Base-by-base conservation (phyloP, 2,113 vertebrate genomes). In the Sphaerodactylus townsendi region DNA sequence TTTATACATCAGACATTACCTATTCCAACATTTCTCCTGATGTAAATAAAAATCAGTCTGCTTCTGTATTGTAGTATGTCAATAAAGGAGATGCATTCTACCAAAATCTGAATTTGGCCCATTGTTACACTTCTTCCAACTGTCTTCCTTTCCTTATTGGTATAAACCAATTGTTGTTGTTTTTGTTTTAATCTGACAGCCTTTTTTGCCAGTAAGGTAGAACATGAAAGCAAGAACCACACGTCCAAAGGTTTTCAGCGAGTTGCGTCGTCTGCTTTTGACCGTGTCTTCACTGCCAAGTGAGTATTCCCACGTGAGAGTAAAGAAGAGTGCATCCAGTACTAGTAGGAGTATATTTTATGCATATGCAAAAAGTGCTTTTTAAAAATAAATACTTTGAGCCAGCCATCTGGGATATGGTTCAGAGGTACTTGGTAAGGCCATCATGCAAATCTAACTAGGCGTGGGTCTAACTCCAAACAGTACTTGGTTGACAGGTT, bases 141-240 rank as follows among this genome's bases (percentile, higher is more conserved):
- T 23, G 1, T 37, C 53, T 37, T 46, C 4, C 1, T n/a, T 11
- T 30, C 8, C 25, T 59, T 72, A 73, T 79, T 88, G 66, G 78
- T 64, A 62, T 19, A 2, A 2, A 85, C 78, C 13, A 66, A 89
- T 73, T 44, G 65, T 37, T 88, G 33, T 82, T 86, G 75, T 44
- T 70, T 39, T 88, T 39, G 82, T 86, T 91, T 50, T 71, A 59
- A 23, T 7, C 21, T 56, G 21, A 81, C 93, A 99, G 98, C 90
- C 2, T 99, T 97, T 90, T 99, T 99, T 87, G 97, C 98, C 10
- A 95, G 95, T 85, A 99, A 98, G 93, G 95, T 99, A 76, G 98
- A 99, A 71, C 97, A 96, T 33, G 98, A 98, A 90, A 97, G 97
- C 93, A 97, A 92, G 86, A 84, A 69, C 14, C 88, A 93, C 6